These are phyloP conservation scores for Paracyprichromis sp. DNA, from an alignment of 2,113 vertebrate species.

Conservation along the genomic window DNA sequence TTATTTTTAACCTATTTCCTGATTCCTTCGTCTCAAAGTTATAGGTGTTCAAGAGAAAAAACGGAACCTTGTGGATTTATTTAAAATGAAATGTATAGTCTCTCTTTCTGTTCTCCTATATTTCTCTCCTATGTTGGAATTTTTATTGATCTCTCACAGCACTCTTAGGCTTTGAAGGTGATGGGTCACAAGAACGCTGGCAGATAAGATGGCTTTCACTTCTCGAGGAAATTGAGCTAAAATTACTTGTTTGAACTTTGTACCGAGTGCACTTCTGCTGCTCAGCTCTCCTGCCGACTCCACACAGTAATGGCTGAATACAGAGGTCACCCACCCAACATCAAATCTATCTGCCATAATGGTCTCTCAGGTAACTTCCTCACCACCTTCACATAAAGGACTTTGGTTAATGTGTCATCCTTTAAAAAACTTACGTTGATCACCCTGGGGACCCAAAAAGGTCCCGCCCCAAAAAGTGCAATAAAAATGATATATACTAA, in stretches of 20 bases:
- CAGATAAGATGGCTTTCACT: constrained; percentile 20
- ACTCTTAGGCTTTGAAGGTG: constrained; percentile 11
- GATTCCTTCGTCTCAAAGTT: neutral
- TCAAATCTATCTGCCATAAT: neutral
- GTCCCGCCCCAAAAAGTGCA: too few relatives aligned
- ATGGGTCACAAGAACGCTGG: neutral
- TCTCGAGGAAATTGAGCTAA: constrained; percentile 32
- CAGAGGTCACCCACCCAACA: neutral
- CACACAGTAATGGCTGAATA: neutral
- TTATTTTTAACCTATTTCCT: neutral
- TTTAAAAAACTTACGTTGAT: too few relatives aligned
- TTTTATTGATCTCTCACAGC: constrained; percentile 14
- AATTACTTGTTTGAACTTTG: constrained; percentile 12
- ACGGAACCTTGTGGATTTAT: neutral
- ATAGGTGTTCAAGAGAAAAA: neutral
- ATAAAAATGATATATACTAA: too few relatives aligned
- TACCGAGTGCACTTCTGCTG: neutral
- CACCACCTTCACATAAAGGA: neutral
- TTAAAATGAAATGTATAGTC: neutral
- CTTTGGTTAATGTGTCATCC: too few relatives aligned
- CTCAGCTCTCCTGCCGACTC: neutral
- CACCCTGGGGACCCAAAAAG: too few relatives aligned
- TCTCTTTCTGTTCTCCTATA: neutral
- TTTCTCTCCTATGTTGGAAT: neutral
- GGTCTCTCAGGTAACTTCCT: neutral